Base-by-base conservation (phyloP, 2,888 invertebrate species). In the Smittia sp. region DNA sequence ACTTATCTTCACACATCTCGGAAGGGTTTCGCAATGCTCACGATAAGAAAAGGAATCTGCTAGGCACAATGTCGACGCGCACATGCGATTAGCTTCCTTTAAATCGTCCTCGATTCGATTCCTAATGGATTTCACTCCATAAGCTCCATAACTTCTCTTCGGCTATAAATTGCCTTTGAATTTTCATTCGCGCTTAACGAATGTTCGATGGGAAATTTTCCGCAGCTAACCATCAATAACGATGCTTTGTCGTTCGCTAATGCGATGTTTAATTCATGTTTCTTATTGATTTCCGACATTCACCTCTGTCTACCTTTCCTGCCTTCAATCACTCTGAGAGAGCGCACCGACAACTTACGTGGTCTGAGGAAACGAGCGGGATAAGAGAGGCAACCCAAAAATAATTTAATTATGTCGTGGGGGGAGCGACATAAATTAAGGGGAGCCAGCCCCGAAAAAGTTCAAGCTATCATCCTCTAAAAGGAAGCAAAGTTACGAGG, bases 361-460 rank as follows among this genome's bases (percentile, higher is more conserved):
- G 4, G 52, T 52, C 52, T 6, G 13, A n/a, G 7, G 13, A 7
- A 52, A 15, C 52, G 3, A 52, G 7, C 4, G 15, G 52, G 13
- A 52, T 13, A 52, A 52, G 15, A 7, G 15, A 52, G 13, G n/a
- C n/a, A n/a, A 52, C 52, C 52, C 52, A 22, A 32, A 39, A 20
- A 68, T 68, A 68, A 68, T 68, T 68, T 68, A 68, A 68, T 68
- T 68, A 68, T 68, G 46, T 41, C 68, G 27, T 38, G n/a, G n/a
- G n/a, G n/a, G n/a, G n/a, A n/a, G n/a, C n/a, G 38, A 68, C 68
- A 68, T 68, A 68, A 68, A 68, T 68, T 68, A 68, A 46, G 68
- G 52, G 38, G 52, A 15, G 13, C 3, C 15, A 3, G 3, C 7
- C 11, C 4, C 7, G 15, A 52, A 52, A 52, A 52, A 24, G n/a